These are phyloP conservation scores for Ips typographus DNA, from an alignment of 1,140 invertebrate species.

Conservation along the genomic window DNA sequence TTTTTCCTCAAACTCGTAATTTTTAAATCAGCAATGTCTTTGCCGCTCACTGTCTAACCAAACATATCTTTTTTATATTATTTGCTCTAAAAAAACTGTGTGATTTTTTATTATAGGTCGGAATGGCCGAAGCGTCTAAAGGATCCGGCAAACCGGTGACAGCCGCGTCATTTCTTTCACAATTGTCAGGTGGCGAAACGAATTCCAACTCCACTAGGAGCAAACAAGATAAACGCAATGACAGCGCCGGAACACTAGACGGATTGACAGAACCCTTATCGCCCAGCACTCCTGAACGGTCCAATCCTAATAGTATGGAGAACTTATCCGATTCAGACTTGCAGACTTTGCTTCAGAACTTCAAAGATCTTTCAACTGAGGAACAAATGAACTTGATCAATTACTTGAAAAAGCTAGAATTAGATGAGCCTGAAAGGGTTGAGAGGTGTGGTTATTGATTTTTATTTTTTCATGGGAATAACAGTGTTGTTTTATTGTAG, in stretches of 20 bases:
- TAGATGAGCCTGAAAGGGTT: constrained; percentile 67
- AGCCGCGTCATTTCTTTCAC: constrained; percentile 56
- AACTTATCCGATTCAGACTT: constrained; percentile 73
- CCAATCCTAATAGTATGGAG: constrained; percentile 57
- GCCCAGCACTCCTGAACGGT: constrained; percentile 32
- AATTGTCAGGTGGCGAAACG: constrained; percentile 45
- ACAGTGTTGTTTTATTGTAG: constrained; percentile 1
- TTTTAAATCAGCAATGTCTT: too few species aligned
- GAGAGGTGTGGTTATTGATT: constrained; percentile 54
- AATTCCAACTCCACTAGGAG: not conserved
- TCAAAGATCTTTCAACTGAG: constrained; percentile 71
- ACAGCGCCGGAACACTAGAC: constrained; percentile 16
- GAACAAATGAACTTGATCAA: constrained; percentile 78
- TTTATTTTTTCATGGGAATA: not conserved
- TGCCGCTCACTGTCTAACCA: not conserved
- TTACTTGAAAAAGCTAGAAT: constrained; percentile 75
- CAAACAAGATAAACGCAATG: constrained; percentile 4
- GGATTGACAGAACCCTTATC: constrained; percentile 33
- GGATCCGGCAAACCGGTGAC: constrained; percentile 57
- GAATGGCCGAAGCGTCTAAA: constrained; percentile 63
- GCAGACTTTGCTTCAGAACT: constrained; percentile 74
- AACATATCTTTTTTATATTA: not conserved
- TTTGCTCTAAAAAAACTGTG: not conserved
- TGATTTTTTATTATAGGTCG: constrained; percentile 51
- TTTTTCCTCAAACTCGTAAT: too few species aligned